Conservation (phyloP, 37 sponge, comb jelly and placozoan species). For the Aphrocallistes beatrix region DNA sequence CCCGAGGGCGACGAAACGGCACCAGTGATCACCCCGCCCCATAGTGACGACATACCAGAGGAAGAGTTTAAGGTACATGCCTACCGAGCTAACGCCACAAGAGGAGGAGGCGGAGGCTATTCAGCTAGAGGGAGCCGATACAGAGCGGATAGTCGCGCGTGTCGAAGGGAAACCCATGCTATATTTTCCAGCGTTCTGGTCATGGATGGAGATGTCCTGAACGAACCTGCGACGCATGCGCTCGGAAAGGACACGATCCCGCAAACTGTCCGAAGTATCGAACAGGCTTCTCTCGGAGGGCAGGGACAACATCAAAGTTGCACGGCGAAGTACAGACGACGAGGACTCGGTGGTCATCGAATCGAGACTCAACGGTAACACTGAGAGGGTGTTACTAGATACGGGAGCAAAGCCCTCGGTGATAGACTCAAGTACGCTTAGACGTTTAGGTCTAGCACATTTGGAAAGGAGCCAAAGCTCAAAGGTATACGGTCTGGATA, state of each 20-base stretch:
- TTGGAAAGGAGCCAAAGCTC: no score
- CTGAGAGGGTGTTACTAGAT: not conserved
- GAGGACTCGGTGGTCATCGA: not conserved
- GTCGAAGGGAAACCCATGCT: not conserved
- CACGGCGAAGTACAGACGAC: not conserved
- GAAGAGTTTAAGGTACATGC: no score
- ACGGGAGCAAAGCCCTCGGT: not conserved
- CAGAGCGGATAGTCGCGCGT: not conserved
- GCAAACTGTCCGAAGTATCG: not conserved
- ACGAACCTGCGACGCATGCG: not conserved
- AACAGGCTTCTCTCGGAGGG: not conserved
- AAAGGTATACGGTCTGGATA: no score
- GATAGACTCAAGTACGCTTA: no score
- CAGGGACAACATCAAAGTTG: not conserved
- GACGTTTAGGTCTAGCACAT: no score
- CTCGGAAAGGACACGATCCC: not conserved
- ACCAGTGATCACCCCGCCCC: no score
- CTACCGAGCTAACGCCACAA: not conserved
- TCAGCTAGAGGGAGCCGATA: not conserved
- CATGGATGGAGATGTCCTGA: not conserved
- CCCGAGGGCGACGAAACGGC: no score
- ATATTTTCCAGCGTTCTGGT: not conserved
- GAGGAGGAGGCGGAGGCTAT: no score
- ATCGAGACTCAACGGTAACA: not conserved
- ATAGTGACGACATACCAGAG: no score